These are phyloP conservation scores for Drosophila mulleri DNA, from an alignment of 2,888 invertebrate genomes.

Conservation along the genomic window DNA sequence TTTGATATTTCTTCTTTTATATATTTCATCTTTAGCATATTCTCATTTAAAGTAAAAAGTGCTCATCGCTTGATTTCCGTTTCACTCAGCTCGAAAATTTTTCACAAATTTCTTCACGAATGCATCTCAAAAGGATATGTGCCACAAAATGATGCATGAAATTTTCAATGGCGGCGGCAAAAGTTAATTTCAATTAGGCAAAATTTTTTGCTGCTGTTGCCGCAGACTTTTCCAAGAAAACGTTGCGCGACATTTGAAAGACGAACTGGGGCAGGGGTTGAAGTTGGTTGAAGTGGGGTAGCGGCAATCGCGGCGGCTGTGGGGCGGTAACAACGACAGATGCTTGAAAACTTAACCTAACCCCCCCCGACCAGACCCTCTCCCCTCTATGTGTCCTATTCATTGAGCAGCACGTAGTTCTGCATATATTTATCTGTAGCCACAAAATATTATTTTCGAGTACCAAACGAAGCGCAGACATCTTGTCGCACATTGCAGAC, in stretches of 20 bases:
- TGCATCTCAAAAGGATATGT: conserved; percentile 42
- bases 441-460: conserved; percentile 37
- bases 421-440: conserved; percentile 19
- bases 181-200: conserved; percentile 70
- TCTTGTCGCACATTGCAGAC: conserved; percentile 53
- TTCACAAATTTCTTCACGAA: conserved; percentile 40
- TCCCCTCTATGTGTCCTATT: conserved; percentile 13
- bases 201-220: conserved; percentile 22
- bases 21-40: not conserved
- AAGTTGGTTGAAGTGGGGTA: not conserved
- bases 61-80: conserved; percentile 36
- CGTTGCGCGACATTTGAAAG: conserved; percentile 73
- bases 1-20: not conserved
- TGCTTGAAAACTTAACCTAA: conserved; percentile 15
- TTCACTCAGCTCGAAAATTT: conserved; percentile 61
- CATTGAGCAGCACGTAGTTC: conserved; percentile 47
- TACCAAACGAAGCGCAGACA: conserved; percentile 51
- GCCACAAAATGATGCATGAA: conserved; percentile 67
- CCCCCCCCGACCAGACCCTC: conserved; percentile 2
- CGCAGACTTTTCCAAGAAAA: conserved; percentile 64
- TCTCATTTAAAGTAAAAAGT: conserved; percentile 7
- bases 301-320: conserved; percentile 26
- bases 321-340: conserved; percentile 47
- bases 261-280: conserved; percentile 23
- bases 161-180: conserved; percentile 67